These are phyloP conservation scores for Oasisia sp. DNA, from an alignment of 2,888 invertebrate species.

Conservation along the genomic window DNA sequence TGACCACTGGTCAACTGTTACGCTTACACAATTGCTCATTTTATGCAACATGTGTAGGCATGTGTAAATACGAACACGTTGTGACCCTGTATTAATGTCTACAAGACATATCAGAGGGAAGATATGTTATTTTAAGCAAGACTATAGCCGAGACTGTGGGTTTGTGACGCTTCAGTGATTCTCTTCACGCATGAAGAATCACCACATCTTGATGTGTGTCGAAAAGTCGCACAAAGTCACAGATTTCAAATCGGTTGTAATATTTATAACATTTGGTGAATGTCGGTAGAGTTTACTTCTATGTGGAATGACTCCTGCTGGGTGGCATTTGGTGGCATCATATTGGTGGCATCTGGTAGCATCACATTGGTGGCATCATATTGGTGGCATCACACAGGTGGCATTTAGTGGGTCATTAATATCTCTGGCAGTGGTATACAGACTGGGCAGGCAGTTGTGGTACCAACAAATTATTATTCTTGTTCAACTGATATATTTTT, in stretches of 20 bases:
- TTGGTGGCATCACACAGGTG: no score
- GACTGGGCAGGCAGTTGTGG: not conserved
- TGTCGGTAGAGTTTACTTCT: not conserved
- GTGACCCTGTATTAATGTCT: slow-evolving; percentile 4
- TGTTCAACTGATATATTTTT: not conserved
- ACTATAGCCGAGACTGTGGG: not conserved
- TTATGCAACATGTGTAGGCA: not conserved
- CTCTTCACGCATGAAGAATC: not conserved
- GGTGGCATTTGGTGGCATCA: not conserved
- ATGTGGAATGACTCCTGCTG: not conserved
- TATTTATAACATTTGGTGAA: not conserved
- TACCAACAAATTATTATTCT: not conserved
- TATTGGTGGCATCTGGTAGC: no score
- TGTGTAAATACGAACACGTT: not conserved
- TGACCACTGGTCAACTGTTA: no score
- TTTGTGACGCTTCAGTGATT: not conserved
- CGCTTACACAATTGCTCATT: not conserved
- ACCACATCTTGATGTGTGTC: not conserved
- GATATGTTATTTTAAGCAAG: not conserved
- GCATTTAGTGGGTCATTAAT: no score
- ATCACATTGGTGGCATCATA: no score
- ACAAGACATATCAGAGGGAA: not conserved
- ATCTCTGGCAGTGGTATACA: no score
- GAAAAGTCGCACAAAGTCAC: not conserved
- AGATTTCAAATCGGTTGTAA: not conserved